phyloP scores from a whole-genome alignment of 2,888 invertebrate species.

The Aromia moschata region DNA sequence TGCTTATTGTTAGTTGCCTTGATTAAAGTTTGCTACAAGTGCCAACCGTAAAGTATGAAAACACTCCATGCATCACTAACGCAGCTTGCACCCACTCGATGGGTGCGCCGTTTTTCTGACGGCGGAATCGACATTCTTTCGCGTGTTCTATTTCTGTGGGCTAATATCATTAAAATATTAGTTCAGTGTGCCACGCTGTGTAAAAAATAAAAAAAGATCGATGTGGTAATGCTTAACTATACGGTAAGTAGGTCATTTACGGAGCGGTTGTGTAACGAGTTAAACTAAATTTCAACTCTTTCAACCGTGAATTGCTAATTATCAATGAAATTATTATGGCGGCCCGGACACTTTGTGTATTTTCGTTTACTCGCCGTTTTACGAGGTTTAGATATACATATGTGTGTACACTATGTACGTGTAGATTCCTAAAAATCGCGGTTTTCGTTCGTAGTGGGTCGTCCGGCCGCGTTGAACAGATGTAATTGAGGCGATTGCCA shows the following conservation, averaged over 20 bases:
- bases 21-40: too few relatives aligned
- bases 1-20: too few relatives aligned
- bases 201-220: conserved; percentile 36
- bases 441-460: background rate
- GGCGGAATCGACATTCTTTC: too few relatives aligned
- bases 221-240: conserved; percentile 44
- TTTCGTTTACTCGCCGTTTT: background rate
- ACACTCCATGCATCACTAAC: too few relatives aligned
- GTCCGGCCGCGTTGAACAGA: conserved; percentile 1
- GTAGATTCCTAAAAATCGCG: background rate
- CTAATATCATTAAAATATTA: conserved; percentile 27
- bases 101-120: too few relatives aligned
- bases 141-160: too few relatives aligned
- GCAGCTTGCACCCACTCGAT: too few relatives aligned
- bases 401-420: too few relatives aligned
- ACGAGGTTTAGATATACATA: too few relatives aligned
- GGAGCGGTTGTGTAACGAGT: conserved; percentile 45
- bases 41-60: too few relatives aligned
- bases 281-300: conserved; percentile 49
- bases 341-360: conserved; percentile 3
- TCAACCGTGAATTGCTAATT: conserved; percentile 49
- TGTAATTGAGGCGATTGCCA: conserved; percentile 27
- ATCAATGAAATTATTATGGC: conserved; percentile 41
- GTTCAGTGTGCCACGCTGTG: conserved; percentile 27
- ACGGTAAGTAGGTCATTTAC: conserved; percentile 49